A percentile compares a stretch with the other conserved stretches of the same genome.
These are phyloP conservation scores for Diarsia rubi DNA, from an alignment of 2,888 invertebrate species.

Conservation along the genomic window DNA sequence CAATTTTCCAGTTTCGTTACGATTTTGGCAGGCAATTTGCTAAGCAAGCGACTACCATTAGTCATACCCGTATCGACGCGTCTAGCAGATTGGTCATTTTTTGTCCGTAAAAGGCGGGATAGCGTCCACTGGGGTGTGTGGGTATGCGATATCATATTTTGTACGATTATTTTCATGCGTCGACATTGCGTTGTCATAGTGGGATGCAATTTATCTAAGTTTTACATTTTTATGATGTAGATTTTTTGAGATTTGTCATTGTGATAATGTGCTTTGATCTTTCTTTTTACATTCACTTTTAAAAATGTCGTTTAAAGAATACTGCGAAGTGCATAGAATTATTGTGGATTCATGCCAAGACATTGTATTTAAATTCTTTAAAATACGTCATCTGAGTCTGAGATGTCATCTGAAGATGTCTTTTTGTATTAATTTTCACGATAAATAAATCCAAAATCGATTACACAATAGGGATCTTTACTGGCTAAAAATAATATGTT, in stretches of 20 bases:
- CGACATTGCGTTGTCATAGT: slow-evolving; percentile 66
- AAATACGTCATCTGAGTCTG: too few species aligned
- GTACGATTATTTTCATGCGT: slow-evolving; percentile 64
- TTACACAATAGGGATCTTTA: too few species aligned
- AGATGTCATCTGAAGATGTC: too few species aligned
- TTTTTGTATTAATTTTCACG: not conserved
- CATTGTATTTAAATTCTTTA: slow-evolving; percentile 22
- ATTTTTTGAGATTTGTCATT: slow-evolving; percentile 61
- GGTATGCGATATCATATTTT: slow-evolving; percentile 74
- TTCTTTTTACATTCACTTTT: slow-evolving; percentile 13
- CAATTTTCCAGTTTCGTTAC: slow-evolving; percentile 89
- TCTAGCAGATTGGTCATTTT: slow-evolving; percentile 87
- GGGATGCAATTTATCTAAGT: slow-evolving; percentile 63
- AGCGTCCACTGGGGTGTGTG: slow-evolving; percentile 78
- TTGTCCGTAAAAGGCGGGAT: slow-evolving; percentile 79
- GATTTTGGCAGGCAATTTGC: slow-evolving; percentile 88
- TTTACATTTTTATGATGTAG: slow-evolving; percentile 56
- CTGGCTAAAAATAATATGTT: too few species aligned
- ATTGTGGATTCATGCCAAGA: slow-evolving; percentile 41
- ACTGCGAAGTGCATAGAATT: slow-evolving; percentile 10
- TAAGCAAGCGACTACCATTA: slow-evolving; percentile 85
- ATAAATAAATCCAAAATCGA: not conserved
- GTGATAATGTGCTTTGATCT: slow-evolving; percentile 60
- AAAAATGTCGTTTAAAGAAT: slow-evolving; percentile 8
- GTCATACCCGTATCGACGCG: slow-evolving; percentile 87